phyloP scores from a whole-genome alignment of 2,797 vertebrate genomes.

The Sandelia bainsii region DNA sequence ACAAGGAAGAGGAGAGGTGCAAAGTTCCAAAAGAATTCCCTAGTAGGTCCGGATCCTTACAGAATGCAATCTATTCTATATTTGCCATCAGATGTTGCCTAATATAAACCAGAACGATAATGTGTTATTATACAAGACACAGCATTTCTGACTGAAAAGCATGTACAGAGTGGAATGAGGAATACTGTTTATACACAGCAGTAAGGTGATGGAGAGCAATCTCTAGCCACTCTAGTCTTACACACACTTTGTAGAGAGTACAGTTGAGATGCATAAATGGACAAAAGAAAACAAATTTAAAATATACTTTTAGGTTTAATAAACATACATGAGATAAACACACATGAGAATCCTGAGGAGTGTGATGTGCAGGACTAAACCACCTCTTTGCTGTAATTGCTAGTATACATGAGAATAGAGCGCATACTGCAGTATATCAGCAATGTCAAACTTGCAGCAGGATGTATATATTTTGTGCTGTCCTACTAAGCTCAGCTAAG shows the following conservation, averaged over 20 bases:
- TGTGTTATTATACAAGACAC: not conserved
- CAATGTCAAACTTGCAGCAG: conserved; percentile 41
- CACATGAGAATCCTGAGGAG: conserved; percentile 9
- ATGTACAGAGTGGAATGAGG: conserved; percentile 1
- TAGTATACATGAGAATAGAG: conserved; percentile 5
- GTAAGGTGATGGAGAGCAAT: not conserved
- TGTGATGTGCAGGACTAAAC: conserved; percentile 6
- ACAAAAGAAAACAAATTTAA: not conserved
- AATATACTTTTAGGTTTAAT: not conserved
- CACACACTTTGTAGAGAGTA: too few relatives aligned
- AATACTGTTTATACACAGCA: conserved; percentile 45
- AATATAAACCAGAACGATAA: conserved; percentile 4
- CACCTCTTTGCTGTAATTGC: conserved; percentile 24
- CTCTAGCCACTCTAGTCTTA: not conserved
- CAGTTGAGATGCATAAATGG: not conserved
- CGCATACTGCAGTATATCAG: conserved; percentile 42
- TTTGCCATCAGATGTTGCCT: not conserved
- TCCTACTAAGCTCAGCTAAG: conserved; percentile 14
- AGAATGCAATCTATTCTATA: not conserved
- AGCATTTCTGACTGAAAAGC: conserved; percentile 11
- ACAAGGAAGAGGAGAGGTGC: not conserved
- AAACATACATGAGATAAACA: not conserved
- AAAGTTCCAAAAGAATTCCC: not conserved
- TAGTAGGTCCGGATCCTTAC: not conserved
- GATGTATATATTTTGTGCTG: conserved; percentile 27